Conservation (phyloP, 2,113 vertebrate genomes). For the Erythrocercus mccallii region DNA sequence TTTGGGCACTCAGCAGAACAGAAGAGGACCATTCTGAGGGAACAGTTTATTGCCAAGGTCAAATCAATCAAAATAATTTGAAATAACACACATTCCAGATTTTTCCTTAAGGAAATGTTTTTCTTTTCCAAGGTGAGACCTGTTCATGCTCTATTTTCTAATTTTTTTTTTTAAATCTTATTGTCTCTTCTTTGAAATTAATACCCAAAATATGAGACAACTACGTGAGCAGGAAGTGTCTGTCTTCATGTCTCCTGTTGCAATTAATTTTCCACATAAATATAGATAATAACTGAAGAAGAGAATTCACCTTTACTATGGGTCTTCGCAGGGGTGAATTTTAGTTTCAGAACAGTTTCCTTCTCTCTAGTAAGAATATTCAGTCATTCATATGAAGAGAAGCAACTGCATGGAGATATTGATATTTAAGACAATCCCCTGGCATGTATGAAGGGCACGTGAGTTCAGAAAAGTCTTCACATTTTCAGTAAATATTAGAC, state of each 20-base stretch:
- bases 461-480: background rate
- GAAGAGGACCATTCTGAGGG: background rate
- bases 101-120: background rate
- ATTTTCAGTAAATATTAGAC: background rate
- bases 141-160: background rate
- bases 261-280: background rate
- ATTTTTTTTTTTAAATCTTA: background rate
- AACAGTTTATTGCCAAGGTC: background rate
- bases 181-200: background rate
- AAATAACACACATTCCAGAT: background rate
- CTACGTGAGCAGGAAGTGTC: background rate
- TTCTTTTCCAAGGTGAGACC: background rate
- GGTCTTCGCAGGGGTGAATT: background rate
- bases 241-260: background rate
- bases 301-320: rapidly evolving
- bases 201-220: background rate
- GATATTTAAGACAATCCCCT: background rate
- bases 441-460: background rate
- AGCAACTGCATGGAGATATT: background rate
- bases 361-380: background rate
- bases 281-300: background rate
- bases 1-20: background rate
- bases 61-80: background rate
- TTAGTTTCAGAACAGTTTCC: background rate
- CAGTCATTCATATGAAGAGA: background rate